Evolutionary conservation across 2,888 invertebrate genomes (phyloP), one percentile per base, ranked within the genome.

Genomic region (Dasysyrphus albostriatus): DNA sequence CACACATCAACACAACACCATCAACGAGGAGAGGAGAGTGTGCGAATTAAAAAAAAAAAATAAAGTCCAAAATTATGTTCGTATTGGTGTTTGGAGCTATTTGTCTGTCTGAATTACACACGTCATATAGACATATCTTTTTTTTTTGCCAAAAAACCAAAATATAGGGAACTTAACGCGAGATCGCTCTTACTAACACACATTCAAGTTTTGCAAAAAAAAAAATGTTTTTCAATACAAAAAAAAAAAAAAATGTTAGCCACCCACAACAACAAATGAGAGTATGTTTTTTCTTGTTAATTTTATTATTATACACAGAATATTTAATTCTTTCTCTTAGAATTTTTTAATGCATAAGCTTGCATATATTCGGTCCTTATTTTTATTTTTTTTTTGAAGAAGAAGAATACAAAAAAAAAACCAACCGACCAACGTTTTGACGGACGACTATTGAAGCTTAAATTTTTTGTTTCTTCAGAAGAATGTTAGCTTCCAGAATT

Each of bases 161-260:
- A 70, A 70, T 74, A 78, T 82, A 78, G 75, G 78, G 83, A 87
- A 83, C 87, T 83, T 75, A 78, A 65, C 63, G 83, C 70, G 78
- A 83, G 87, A 87, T 87, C 87, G 49, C 49, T 82, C 82, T 77
- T 82, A 85, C 85, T 78, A 82, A 87, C 79, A 87, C 87, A 87
- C 58, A 83, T 79, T 47, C 69, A 77, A 3, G 14, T 16, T 70
- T 61, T 69, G 58, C 63, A 78, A 59, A 74, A 61, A 59, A 74
- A 61, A 76, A 34, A 58, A 19, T 49, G 24, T 61, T 54, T 29
- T 44, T 44, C 7, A 69, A 37, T 29, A 42, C 72, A 82, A 65
- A 65, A 76, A 37, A 56, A 42, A 72, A 82, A 65, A 65, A 76
- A 37, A 56, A n/a, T 74, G 69, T 58, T 79, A 29, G 70, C 87